Evolutionary conservation across 1,140 invertebrate genomes (phyloP), one percentile per base, ranked within the genome.

Genomic region (Mycetomoellerius zeteki): DNA sequence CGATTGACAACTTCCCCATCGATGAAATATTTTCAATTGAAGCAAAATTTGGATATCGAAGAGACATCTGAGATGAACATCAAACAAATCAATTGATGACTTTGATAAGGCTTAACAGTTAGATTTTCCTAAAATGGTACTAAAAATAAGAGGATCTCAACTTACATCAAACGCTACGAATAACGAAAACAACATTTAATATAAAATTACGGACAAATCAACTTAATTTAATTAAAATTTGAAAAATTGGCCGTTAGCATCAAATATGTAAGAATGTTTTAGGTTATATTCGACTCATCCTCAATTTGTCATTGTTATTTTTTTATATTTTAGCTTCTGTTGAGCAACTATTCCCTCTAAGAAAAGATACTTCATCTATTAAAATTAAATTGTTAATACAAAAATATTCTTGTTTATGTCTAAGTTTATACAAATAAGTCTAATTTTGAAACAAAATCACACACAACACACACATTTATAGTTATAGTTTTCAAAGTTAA

Each of bases 11-110:
- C 69, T 84, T 84, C 14, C 30, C 47, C 47, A 21, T 24, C 21
- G 33, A 33, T 24, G 80, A 82, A 82, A 82, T 56, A 60, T 75
- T 84, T 75, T 84, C 80, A 33, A 60, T 75, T 47, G 58, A n/a
- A 27, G 21, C 33, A n/a, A 62, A 21, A 73, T 82, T 84, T 33
- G n/a, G 19, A 60, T 47, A 47, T 43, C 19, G 27, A 30, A 21
- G 37, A 84, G 24, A 47, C 14, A 2, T 50, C 19, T 54, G 30
- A 47, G 24, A 82, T 47, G 3, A 82, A 73, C 67, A 60, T 73
- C 67, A 72, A 58, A 58, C 67, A 30, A 33, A 81, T 81, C 10
- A 50, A 56, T 73, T 21, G 33, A 33, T 47, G 37, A 14, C 27
- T 67, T 69, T 56, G 33, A 47, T 58, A 19, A 58, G 12, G 16